Conservation (phyloP, 2,888 invertebrate species). For the Hyles lineata region DNA sequence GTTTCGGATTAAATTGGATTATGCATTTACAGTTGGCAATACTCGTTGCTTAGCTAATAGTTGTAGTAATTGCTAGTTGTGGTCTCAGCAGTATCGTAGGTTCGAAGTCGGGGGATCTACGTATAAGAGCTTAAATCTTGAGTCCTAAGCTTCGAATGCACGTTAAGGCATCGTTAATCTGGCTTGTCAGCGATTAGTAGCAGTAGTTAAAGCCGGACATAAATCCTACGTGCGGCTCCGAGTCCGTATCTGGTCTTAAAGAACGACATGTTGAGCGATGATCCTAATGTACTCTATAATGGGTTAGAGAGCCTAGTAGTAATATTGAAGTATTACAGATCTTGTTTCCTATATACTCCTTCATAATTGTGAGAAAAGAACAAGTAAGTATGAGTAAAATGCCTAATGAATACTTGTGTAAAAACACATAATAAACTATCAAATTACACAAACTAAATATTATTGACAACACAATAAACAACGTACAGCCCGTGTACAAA, state of each 20-base stretch:
- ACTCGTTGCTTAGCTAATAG: no score
- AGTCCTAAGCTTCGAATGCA: background rate
- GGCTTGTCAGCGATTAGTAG: conserved; percentile 1
- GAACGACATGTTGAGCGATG: background rate
- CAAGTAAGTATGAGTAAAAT: no score
- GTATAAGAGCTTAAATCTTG: background rate
- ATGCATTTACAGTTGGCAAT: no score
- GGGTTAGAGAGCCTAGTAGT: background rate
- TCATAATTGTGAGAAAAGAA: no score
- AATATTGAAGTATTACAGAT: no score
- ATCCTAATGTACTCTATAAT: background rate
- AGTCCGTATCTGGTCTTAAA: background rate
- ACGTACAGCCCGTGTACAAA: background rate
- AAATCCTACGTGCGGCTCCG: background rate
- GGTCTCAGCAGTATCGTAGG: background rate
- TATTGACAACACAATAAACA: background rate
- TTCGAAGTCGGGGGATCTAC: background rate
- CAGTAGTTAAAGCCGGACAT: background rate
- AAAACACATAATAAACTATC: background rate
- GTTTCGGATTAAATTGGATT: no score
- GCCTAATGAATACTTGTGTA: no score
- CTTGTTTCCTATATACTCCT: no score
- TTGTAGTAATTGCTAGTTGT: background rate
- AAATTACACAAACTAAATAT: background rate
- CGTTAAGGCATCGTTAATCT: background rate